Percentiles rank a stretch among this genome's conserved stretches.
Evolutionary conservation across 92 coral and sea anemone species (phyloP).

Genomic region (Pocillopora meandrina): DNA sequence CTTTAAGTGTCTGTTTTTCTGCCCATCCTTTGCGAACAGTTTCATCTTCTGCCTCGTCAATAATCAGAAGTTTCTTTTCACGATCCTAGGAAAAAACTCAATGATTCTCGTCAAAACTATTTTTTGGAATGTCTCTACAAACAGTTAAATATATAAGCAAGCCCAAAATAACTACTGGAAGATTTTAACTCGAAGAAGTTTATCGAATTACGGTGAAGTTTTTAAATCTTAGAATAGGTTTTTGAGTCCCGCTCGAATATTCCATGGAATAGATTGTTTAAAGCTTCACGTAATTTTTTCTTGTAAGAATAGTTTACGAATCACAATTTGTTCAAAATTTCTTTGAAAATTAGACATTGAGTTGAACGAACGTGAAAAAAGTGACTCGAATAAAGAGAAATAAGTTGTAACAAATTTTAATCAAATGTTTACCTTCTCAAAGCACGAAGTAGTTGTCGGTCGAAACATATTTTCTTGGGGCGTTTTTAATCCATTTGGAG

Average conservation of each 20-base stretch:
- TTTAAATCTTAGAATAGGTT: neutral
- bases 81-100: constrained; percentile 48
- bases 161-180: too few relatives aligned
- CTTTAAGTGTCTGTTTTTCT: constrained; percentile 49
- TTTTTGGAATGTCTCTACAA: neutral
- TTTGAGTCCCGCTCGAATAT: neutral
- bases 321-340: neutral
- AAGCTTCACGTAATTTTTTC: neutral
- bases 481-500: constrained; percentile 30
- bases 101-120: neutral
- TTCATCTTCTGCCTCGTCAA: constrained; percentile 56
- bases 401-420: neutral
- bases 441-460: constrained; percentile 7
- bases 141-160: neutral
- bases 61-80: constrained; percentile 62
- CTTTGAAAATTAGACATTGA: neutral
- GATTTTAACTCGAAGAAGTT: neutral
- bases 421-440: constrained; percentile 25
- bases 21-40: constrained; percentile 52
- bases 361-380: neutral
- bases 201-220: neutral
- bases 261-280: neutral
- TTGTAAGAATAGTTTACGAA: neutral
- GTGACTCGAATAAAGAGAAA: neutral
- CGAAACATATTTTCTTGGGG: constrained; percentile 37